Percentiles rank a stretch among this genome's conserved stretches.
Conservation (phyloP, 1,140 invertebrate genomes). For the Eumaeus atala region DNA sequence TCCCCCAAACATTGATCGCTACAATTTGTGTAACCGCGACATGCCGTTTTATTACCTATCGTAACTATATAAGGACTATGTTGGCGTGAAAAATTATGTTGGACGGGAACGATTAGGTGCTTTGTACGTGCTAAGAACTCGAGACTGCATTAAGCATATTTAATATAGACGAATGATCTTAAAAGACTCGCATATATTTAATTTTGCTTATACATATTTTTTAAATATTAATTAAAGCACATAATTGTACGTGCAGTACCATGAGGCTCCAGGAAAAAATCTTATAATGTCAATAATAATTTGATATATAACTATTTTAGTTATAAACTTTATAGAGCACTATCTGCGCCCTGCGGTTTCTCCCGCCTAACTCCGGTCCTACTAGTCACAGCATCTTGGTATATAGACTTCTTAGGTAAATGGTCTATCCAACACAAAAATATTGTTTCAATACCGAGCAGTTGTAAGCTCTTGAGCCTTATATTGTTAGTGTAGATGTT, state of each 20-base stretch:
- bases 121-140: slow-evolving; percentile 22
- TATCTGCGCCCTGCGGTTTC: too few relatives aligned
- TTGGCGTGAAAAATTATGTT: slow-evolving; percentile 14
- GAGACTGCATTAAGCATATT: slow-evolving; percentile 30
- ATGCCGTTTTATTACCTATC: slow-evolving; percentile 20
- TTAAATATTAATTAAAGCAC: slow-evolving; percentile 1
- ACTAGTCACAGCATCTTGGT: too few relatives aligned
- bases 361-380: too few relatives aligned
- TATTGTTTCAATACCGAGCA: too few relatives aligned
- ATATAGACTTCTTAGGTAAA: too few relatives aligned
- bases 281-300: neutral
- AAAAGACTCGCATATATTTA: slow-evolving; percentile 7
- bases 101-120: neutral
- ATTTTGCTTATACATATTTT: slow-evolving; percentile 5
- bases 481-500: too few relatives aligned
- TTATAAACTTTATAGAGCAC: too few relatives aligned
- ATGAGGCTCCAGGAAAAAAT: neutral
- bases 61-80: slow-evolving; percentile 18
- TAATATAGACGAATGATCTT: slow-evolving; percentile 11
- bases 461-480: too few relatives aligned
- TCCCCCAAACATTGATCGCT: slow-evolving; percentile 26
- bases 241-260: neutral
- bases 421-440: too few relatives aligned
- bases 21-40: slow-evolving; percentile 29
- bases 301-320: neutral